Conservation (phyloP, 2,113 vertebrate genomes). For the Colossoma macropomum region DNA sequence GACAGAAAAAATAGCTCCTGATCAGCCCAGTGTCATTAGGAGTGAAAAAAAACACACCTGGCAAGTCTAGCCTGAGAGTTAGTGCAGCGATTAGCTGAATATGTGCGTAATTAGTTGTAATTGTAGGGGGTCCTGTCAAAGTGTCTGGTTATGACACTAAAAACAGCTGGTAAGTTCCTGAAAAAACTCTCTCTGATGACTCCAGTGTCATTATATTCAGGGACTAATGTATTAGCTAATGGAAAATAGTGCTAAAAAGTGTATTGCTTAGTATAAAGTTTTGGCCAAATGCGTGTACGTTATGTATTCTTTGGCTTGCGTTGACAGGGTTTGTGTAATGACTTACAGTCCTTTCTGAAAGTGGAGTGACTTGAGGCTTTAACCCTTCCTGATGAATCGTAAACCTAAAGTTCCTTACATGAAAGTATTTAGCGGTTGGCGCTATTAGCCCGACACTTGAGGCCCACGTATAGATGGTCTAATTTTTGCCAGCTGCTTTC, state of each 20-base stretch:
- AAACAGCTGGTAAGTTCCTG: background rate
- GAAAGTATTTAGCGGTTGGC: background rate
- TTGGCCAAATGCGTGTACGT: background rate
- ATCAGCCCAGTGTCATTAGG: background rate
- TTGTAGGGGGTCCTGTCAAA: background rate
- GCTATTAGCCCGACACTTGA: background rate
- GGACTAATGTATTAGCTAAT: background rate
- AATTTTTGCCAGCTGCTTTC: constrained; percentile 26
- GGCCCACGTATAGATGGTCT: background rate
- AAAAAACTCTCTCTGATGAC: background rate
- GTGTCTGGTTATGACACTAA: background rate
- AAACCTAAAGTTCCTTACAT: background rate
- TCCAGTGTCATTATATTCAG: background rate
- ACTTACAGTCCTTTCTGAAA: background rate
- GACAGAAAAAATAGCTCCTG: background rate
- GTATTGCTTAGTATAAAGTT: background rate
- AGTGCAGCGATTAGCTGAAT: background rate
- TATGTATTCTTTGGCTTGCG: background rate
- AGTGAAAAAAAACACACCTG: background rate
- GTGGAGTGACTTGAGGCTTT: background rate
- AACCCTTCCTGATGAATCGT: background rate
- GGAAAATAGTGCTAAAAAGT: background rate
- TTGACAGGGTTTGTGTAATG: background rate
- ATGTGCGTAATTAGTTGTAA: background rate
- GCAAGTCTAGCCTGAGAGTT: background rate